Base-by-base conservation (phyloP, 2,113 vertebrate species). In the Egretta garzetta region DNA sequence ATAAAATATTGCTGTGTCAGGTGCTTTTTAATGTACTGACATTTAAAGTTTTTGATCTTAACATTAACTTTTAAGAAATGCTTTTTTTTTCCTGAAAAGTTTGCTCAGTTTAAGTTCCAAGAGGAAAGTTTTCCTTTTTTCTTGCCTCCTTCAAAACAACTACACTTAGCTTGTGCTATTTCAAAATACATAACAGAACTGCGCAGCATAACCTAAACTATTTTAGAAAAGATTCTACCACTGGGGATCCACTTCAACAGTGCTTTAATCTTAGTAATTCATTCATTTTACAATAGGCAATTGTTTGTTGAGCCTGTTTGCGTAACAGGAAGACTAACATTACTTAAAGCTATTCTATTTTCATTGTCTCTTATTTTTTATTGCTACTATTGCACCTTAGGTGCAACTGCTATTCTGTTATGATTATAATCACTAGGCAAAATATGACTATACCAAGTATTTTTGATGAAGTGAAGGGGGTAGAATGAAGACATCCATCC, bases 251-350 rank as follows among this genome's bases (percentile, higher is more conserved):
- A 35, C 35, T 84, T 70, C 37, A 89, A 14, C 28, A 67, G 10
- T 76, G 33, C 2, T 82, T 83, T 93, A 73, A 32, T 86, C n/a
- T 82, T 67, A 85, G 70, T 56, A 74, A 75, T 93, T 93, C 23
- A 80, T 93, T 68, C 33, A 73, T 95, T 95, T 94, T 94, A 63
- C 32, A 96, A 73, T 8, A 91, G 59, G 32, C 11, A 89, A 50
- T 88, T 83, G 55, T 90, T 90, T 90, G 13, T 64, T 21, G 58
- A 79, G 12, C 79, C 80, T 22, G 8, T 93, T 80, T 96, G 52
- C 26, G 3, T 83, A 80, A 17, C 28, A 71, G 71, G 88, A 93
- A 91, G 27, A 28, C 49, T 47, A 63, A 49, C 47, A 80, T 88
- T 88, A 55, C 60, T 86, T 85, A 53, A 91, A 93, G 81, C 20